These are phyloP conservation scores for Carcharodon carcharias DNA, from an alignment of 2,797 vertebrate genomes.

Conservation along the genomic window DNA sequence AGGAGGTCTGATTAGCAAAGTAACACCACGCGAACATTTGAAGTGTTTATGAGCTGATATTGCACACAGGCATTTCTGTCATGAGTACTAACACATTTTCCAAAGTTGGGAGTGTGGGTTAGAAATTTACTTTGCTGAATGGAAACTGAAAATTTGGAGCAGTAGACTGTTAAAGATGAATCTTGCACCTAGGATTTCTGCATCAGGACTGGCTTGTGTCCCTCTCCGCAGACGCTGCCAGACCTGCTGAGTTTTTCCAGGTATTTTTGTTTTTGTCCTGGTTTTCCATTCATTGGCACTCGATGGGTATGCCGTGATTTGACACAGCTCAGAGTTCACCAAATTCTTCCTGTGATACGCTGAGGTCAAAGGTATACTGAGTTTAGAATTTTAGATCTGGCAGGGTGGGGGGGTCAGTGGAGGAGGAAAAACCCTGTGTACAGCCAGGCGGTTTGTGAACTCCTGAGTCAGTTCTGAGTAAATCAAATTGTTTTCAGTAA, in stretches of 20 bases:
- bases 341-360: background rate
- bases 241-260: too few relatives aligned
- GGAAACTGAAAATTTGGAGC: background rate
- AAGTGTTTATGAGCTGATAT: too few relatives aligned
- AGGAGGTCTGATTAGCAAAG: too few relatives aligned
- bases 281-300: background rate
- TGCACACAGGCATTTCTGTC: too few relatives aligned
- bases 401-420: background rate
- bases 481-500: constrained; percentile 17
- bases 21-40: too few relatives aligned
- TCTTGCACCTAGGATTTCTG: background rate
- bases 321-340: background rate
- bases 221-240: too few relatives aligned
- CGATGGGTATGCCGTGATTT: background rate
- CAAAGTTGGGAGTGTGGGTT: too few relatives aligned
- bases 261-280: too few relatives aligned
- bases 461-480: background rate
- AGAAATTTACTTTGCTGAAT: background rate
- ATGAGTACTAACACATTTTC: too few relatives aligned
- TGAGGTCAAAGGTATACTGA: background rate
- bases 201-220: too few relatives aligned
- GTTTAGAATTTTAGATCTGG: background rate
- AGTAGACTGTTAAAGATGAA: background rate
- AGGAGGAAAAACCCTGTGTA: background rate
- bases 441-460: background rate